Base-by-base conservation (phyloP, 2,888 invertebrate species). In the Tenthredo amoena region DNA sequence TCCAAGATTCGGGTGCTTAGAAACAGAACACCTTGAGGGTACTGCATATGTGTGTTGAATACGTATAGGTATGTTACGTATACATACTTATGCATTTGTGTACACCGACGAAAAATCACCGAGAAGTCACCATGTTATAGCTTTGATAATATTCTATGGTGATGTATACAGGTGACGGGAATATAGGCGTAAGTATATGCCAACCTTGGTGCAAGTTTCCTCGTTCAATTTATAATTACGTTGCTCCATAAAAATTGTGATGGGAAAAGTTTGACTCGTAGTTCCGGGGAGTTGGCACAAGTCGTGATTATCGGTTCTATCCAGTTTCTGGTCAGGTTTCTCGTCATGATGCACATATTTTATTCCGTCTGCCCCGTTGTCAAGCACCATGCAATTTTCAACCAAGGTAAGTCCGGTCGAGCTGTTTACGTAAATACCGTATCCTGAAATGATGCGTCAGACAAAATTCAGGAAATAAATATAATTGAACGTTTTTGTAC, bases 301-400 rank as follows among this genome's bases (percentile, higher is more conserved):
- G 92, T 98, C 98, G 88, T 96, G 96, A 88, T 97, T 96, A 89
- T 97, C 96, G 83, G 96, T 96, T 85, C 97, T 95, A 93, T 97
- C 97, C 76, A 96, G 95, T 89, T 96, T 95, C 90, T 97, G 96
- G 88, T 97, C 96, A 5, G 97, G 96, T 87, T 96, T 95, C 91
- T 96, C 95, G 93, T 98, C 97, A 89, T 97, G 97, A 84, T 97
- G 96, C 21, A 98, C 96, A 92, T 97, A 98, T 93, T 97, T 96
- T 84, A 99, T 94, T 40, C 99, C 99, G 93, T 99, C 99, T 0
- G 97, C 98, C 6, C 97, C 98, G 93, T 99, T 99, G 89, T 97
- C 97, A 87, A 96, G 95, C 18, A 99, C 95, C 74, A 95, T 94
- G 89, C 98, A 97, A 88, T 96, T 96, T 88, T 97, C 96, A 84